Base-by-base conservation (phyloP, 2,113 vertebrate genomes). In the Athene cunicularia region DNA sequence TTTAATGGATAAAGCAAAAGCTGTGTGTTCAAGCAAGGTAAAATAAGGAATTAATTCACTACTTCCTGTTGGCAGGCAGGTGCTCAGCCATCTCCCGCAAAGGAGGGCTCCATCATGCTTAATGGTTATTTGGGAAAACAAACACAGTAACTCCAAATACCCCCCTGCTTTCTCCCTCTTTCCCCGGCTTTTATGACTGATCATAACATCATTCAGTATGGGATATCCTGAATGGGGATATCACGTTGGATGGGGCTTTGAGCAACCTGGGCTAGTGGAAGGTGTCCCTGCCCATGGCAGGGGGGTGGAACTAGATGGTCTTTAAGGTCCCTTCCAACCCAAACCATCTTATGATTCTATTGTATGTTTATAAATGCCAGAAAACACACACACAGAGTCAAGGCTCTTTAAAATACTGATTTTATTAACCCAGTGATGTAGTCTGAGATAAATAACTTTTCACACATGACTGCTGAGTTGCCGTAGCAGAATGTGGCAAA, bases 111-210 rank as follows among this genome's bases (percentile, higher is more conserved):
- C 30, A 27, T 59, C 49, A 33, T 1, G 3, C 2, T 0, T 45
- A n/a, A 5, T 3, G 1, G 14, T 72, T 53, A 33, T 1, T 30
- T 59, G 53, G 22, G 59, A 92, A 84, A 24, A 60, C 22, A 60
- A 84, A 26, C 9, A 8, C 15, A 1, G 0, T 52, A 4, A 66
- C 26, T 52, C 22, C 4, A 3, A 73, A 59, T 23, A 8, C 1
- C 5, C 1, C 3, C 8, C 10, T 27, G 12, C 9, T 64, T 86
- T 24, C 9, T 62, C 12, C 19, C n/a, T 59, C 24, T 49, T 81
- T 24, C 28, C 5, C 4, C 17, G 53, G 8, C 3, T 88, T 56
- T 88, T 72, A 26, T 20, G 59, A 14, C 11, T 50, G 27, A 39
- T 14, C 14, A 70, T 5, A 33, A 5, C 2, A 7, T 3, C 4